Conservation (phyloP, 2,113 vertebrate species). For the Gnathonemus echidnorhynchus region DNA sequence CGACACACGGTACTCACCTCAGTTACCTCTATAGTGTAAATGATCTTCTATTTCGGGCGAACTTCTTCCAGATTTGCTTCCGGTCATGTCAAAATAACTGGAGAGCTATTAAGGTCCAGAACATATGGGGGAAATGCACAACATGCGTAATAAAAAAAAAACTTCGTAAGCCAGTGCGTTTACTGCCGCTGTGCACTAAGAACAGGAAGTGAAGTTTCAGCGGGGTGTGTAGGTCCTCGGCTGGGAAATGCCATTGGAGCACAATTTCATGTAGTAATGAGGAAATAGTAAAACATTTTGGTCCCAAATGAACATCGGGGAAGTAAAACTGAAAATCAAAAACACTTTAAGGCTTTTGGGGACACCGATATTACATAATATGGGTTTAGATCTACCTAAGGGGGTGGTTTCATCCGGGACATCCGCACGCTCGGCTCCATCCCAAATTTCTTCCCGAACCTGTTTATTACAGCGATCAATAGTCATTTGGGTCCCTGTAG, state of each 20-base stretch:
- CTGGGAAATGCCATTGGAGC: not conserved
- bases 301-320: not conserved
- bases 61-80: not conserved
- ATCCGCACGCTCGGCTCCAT: not conserved
- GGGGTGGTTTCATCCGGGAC: not conserved
- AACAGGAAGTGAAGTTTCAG: constrained; percentile 6
- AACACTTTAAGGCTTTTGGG: not conserved
- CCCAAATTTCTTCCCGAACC: not conserved
- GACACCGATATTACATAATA: not conserved
- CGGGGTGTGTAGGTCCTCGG: not conserved
- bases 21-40: not conserved
- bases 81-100: not conserved
- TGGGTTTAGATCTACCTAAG: not conserved
- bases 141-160: not conserved
- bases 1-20: not conserved
- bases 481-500: not conserved
- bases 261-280: not conserved
- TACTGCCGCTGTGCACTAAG: not conserved
- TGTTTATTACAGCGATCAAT: not conserved
- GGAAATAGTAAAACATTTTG: not conserved
- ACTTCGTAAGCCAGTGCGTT: not conserved
- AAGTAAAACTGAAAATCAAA: not conserved
- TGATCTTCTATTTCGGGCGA: not conserved
- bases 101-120: not conserved
- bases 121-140: not conserved